phyloP scores from a whole-genome alignment of 2,113 vertebrate genomes.

The Oncorhynchus clarkii region DNA sequence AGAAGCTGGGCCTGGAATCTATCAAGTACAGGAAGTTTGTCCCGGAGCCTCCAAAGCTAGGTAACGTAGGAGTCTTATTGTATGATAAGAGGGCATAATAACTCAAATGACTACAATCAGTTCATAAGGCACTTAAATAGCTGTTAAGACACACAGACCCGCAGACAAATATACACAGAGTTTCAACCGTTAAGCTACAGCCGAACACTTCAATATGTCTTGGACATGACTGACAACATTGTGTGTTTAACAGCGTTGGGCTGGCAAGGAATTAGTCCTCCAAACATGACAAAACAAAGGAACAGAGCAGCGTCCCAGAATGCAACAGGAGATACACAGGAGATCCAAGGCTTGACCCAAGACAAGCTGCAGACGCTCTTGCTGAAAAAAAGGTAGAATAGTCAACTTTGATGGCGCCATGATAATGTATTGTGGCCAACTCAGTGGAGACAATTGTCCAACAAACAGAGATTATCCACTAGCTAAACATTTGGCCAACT shows the following conservation, averaged over 20 bases:
- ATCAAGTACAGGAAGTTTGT: constrained; percentile 43
- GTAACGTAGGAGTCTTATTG: constrained; percentile 14
- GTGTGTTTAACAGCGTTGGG: constrained; percentile 29
- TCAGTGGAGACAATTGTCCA: too few species aligned
- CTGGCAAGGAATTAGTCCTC: constrained; percentile 13
- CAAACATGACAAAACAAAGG: constrained; percentile 1
- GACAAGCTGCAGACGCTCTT: constrained; percentile 18
- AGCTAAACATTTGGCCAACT: neutral
- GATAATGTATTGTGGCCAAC: too few species aligned
- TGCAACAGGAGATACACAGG: too few species aligned
- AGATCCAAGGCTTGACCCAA: neutral
- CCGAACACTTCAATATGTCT: neutral
- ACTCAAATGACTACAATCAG: neutral
- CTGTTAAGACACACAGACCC: too few species aligned
- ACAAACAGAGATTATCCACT: neutral
- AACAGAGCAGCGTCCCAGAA: neutral
- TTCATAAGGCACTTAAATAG: neutral
- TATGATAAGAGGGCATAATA: too few species aligned
- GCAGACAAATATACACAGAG: neutral
- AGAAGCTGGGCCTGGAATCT: constrained; percentile 52
- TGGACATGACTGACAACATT: neutral
- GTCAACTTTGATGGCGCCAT: neutral
- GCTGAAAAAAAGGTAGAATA: constrained; percentile 29
- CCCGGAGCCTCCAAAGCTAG: constrained; percentile 30
- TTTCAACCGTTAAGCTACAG: neutral